phyloP scores from a whole-genome alignment of 2,888 invertebrate species.

The Esperia sulphurella region DNA sequence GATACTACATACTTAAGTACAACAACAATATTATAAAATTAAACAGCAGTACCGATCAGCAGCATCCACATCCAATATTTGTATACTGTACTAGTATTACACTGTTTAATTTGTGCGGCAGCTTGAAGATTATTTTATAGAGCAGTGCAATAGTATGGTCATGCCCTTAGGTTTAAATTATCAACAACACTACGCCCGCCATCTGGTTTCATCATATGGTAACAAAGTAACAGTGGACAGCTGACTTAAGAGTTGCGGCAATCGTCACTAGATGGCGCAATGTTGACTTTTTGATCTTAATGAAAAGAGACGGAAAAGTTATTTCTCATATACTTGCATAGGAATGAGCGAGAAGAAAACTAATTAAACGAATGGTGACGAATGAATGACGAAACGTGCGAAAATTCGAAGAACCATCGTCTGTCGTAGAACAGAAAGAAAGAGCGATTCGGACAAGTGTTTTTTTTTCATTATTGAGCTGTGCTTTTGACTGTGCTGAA shows the following conservation, averaged over 20 bases:
- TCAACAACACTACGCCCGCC: background rate
- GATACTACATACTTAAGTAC: no score
- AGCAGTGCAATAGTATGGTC: no score
- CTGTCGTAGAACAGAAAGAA: background rate
- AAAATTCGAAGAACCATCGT: background rate
- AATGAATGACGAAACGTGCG: slow-evolving; percentile 4
- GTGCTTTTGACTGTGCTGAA: slow-evolving; percentile 9
- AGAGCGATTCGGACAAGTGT: background rate
- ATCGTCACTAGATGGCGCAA: background rate
- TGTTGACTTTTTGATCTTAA: background rate
- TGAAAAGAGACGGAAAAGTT: background rate
- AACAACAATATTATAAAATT: no score
- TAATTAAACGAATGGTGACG: background rate
- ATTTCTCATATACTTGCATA: background rate
- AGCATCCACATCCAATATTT: no score
- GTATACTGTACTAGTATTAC: no score
- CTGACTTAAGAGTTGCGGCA: background rate
- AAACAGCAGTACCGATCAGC: no score
- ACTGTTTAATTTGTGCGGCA: no score
- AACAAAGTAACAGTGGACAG: background rate
- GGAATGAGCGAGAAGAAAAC: background rate
- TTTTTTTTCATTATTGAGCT: slow-evolving; percentile 10
- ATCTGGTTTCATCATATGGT: background rate
- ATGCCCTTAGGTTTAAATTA: no score
- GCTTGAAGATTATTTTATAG: no score